These are phyloP conservation scores for Proteles cristata DNA, from an alignment of 2,113 vertebrate species.

Conservation along the genomic window DNA sequence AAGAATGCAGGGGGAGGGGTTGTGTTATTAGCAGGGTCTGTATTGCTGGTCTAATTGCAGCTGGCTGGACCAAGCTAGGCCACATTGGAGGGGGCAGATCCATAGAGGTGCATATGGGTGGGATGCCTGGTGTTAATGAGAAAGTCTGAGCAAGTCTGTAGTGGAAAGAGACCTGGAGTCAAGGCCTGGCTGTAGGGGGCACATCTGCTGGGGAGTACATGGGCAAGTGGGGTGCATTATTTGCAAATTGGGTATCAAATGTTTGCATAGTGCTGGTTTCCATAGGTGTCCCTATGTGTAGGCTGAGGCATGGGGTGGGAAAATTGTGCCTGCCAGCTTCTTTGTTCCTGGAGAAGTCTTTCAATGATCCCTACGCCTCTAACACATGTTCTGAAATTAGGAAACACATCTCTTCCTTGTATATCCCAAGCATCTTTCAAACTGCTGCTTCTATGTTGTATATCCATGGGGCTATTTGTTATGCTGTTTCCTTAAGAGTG, in stretches of 20 bases:
- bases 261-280: background rate
- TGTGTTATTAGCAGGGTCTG: background rate
- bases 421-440: background rate
- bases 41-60: background rate
- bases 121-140: background rate
- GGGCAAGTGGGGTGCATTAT: background rate
- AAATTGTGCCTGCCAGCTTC: background rate
- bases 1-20: background rate
- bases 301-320: background rate
- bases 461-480: background rate
- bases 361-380: background rate
- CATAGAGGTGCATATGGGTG: background rate
- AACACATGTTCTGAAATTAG: background rate
- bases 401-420: background rate
- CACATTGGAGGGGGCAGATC: background rate
- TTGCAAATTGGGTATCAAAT: background rate
- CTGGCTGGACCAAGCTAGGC: background rate
- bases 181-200: background rate
- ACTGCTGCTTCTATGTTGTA: background rate
- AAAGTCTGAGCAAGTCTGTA: background rate
- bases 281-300: background rate
- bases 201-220: background rate
- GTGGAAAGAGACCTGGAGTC: background rate
- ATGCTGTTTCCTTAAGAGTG: background rate
- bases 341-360: background rate